These are phyloP conservation scores for Heliconius hortense DNA, from an alignment of 2,888 invertebrate species.

Conservation along the genomic window DNA sequence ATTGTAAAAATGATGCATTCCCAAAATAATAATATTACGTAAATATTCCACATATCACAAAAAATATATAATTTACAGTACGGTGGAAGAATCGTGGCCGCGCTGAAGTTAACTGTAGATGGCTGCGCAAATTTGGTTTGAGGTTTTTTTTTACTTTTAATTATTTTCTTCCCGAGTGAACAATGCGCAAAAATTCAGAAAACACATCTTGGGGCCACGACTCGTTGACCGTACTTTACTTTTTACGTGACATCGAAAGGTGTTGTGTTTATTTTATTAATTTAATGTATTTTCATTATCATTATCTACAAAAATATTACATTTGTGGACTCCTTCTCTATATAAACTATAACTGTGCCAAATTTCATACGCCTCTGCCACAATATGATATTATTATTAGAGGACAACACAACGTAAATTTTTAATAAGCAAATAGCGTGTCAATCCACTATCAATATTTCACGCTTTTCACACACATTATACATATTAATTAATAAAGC, in stretches of 20 bases:
- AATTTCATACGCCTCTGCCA: neutral
- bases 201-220: neutral
- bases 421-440: neutral
- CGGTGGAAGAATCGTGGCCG: neutral
- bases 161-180: neutral
- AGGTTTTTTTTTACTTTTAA: neutral
- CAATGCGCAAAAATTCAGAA: neutral
- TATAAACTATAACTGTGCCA: no score
- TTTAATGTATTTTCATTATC: no score
- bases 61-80: neutral
- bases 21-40: neutral
- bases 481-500: neutral
- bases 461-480: neutral
- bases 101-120: neutral
- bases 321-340: no score
- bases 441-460: neutral
- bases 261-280: neutral
- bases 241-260: neutral
- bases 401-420: neutral
- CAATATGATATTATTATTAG: slow-evolving; percentile 1
- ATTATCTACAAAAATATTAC: no score
- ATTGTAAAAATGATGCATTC: neutral
- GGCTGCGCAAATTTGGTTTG: neutral
- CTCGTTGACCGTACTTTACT: neutral
- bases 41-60: neutral